Percentiles rank a stretch among this genome's conserved stretches.
These are phyloP conservation scores for Pseudonaja textilis DNA, from an alignment of 2,113 vertebrate genomes.

Conservation along the genomic window DNA sequence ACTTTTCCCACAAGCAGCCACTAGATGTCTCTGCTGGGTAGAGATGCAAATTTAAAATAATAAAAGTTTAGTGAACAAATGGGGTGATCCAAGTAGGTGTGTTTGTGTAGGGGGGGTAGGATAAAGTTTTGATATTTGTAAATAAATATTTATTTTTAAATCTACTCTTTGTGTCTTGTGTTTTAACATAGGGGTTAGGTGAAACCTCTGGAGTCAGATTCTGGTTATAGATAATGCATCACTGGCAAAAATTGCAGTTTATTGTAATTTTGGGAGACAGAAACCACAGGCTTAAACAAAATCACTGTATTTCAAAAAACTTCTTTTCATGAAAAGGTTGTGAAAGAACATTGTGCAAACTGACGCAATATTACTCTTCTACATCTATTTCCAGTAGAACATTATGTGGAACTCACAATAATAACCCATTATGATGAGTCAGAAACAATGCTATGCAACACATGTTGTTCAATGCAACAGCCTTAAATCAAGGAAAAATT, in stretches of 20 bases:
- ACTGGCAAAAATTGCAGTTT: neutral
- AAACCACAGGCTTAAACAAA: neutral
- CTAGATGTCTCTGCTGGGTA: slow-evolving; percentile 11
- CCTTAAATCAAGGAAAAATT: neutral
- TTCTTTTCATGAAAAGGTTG: neutral
- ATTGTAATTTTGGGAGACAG: neutral
- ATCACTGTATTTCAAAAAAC: neutral
- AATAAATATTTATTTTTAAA: slow-evolving; percentile 1
- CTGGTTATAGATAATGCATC: neutral
- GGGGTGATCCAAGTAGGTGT: neutral
- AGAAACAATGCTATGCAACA: neutral
- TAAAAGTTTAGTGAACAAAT: neutral
- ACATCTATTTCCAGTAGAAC: neutral
- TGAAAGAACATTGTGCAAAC: neutral
- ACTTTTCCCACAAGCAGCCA: neutral
- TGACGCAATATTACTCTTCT: too few relatives aligned
- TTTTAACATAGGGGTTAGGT: neutral
- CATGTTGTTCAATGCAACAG: neutral
- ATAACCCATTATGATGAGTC: neutral
- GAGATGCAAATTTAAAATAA: neutral
- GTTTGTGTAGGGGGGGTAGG: neutral
- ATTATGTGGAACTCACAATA: neutral
- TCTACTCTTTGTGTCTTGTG: neutral
- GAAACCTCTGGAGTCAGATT: neutral
- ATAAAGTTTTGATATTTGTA: neutral